Conservation (phyloP, 2,797 vertebrate species). For the Molossus alvarezi region DNA sequence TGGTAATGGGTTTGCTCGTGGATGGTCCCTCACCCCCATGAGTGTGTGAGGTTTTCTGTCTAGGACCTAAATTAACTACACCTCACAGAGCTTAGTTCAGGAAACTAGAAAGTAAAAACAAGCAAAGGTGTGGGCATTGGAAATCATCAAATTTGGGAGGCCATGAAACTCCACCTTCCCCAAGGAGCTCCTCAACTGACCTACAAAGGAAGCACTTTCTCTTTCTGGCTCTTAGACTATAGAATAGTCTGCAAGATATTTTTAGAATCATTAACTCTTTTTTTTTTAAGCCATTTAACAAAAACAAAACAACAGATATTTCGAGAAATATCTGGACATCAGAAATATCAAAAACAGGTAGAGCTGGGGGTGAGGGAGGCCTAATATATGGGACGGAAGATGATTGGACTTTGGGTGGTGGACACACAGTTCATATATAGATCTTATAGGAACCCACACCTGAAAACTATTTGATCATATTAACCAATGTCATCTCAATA, state of each 20-base stretch:
- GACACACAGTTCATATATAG: too few relatives aligned
- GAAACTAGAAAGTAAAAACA: not conserved
- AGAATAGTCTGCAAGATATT: not conserved
- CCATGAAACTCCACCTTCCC: not conserved
- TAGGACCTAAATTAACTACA: not conserved
- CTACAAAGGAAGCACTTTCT: not conserved
- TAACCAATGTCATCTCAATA: too few relatives aligned
- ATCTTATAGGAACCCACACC: too few relatives aligned
- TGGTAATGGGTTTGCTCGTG: not conserved
- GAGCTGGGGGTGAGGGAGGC: not conserved
- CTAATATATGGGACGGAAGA: too few relatives aligned
- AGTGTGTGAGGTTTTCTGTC: not conserved
- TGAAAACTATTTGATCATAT: too few relatives aligned
- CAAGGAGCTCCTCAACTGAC: not conserved
- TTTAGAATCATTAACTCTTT: constrained; percentile 14
- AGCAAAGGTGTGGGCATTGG: not conserved
- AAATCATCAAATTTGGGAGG: constrained; percentile 1
- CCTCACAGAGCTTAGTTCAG: not conserved
- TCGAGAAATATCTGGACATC: constrained; percentile 11
- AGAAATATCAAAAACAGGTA: not conserved
- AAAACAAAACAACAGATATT: not conserved
- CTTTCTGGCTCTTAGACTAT: not conserved
- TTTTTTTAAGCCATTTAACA: not conserved
- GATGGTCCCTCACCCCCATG: not conserved
- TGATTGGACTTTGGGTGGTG: too few relatives aligned